These are phyloP conservation scores for Hipparchia semele DNA, from an alignment of 2,888 invertebrate genomes.

Conservation along the genomic window DNA sequence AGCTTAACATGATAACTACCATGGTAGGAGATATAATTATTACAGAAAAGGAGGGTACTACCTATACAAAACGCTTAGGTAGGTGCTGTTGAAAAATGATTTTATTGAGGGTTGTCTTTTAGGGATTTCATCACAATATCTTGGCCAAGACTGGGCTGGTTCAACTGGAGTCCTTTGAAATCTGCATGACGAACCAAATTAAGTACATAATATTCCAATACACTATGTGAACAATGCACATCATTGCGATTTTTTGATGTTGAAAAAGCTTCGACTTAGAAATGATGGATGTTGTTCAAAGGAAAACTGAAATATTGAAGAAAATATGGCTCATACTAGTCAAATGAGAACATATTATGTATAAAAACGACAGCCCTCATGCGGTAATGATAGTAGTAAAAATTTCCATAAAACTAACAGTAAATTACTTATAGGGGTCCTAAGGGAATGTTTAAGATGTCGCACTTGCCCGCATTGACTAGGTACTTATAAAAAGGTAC, in stretches of 20 bases:
- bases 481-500: constrained; percentile 16
- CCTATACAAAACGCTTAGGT: not conserved
- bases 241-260: too few species aligned
- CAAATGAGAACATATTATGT: constrained; percentile 33
- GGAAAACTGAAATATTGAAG: not conserved
- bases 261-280: too few species aligned
- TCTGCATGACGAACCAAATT: too few species aligned
- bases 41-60: not conserved
- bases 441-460: constrained; percentile 18
- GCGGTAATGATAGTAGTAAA: constrained; percentile 35
- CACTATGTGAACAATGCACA: too few species aligned
- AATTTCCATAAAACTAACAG: constrained; percentile 54
- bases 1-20: not conserved
- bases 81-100: not conserved
- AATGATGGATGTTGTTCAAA: too few species aligned
- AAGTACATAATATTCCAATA: too few species aligned
- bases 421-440: constrained; percentile 57
- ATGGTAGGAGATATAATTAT: not conserved
- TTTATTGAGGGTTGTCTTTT: not conserved
- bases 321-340: not conserved
- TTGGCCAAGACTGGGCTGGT: too few species aligned
- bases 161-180: too few species aligned
- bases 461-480: constrained; percentile 33
- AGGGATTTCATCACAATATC: not conserved
- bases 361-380: constrained; percentile 44